These are phyloP conservation scores for Drosophila merina DNA, from an alignment of 2,888 invertebrate genomes.

Conservation along the genomic window DNA sequence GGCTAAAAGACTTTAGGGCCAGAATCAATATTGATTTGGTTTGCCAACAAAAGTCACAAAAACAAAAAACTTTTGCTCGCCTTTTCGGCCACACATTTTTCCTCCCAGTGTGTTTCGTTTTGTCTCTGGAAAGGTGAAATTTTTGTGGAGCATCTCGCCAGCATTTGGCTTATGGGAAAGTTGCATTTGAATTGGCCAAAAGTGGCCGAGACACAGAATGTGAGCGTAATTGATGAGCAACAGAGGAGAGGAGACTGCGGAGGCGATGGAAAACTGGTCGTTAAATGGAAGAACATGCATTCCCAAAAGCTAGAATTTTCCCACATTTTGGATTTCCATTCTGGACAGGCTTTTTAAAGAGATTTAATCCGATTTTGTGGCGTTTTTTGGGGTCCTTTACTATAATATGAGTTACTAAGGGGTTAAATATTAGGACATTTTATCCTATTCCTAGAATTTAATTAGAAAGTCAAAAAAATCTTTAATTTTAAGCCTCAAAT, in stretches of 20 bases:
- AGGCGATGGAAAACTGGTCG: slow-evolving; percentile 29
- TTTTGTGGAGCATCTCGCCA: slow-evolving; percentile 25
- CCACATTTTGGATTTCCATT: slow-evolving; percentile 15
- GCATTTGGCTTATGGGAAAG: slow-evolving; percentile 42
- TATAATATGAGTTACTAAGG: too few species aligned
- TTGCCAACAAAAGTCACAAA: slow-evolving; percentile 1
- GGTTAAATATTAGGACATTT: too few species aligned
- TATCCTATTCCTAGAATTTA: too few species aligned
- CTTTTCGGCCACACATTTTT: slow-evolving; percentile 19
- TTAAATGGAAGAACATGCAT: slow-evolving; percentile 19
- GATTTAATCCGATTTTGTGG: background rate
- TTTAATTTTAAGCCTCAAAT: slow-evolving; percentile 1
- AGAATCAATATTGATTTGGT: slow-evolving; percentile 41
- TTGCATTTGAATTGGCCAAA: slow-evolving; percentile 41
- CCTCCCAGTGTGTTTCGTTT: slow-evolving; percentile 2
- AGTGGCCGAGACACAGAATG: slow-evolving; percentile 35
- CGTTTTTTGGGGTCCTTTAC: too few species aligned
- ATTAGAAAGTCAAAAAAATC: background rate
- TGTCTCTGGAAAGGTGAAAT: slow-evolving; percentile 29
- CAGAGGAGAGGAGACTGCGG: background rate
- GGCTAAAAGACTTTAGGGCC: slow-evolving; percentile 21
- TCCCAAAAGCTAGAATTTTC: slow-evolving; percentile 4
- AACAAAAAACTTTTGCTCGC: slow-evolving; percentile 4
- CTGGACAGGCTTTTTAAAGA: background rate
- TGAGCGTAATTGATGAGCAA: slow-evolving; percentile 36